These are phyloP conservation scores for Microctenopoma lineatum DNA, from an alignment of 2,797 vertebrate species.

Conservation along the genomic window DNA sequence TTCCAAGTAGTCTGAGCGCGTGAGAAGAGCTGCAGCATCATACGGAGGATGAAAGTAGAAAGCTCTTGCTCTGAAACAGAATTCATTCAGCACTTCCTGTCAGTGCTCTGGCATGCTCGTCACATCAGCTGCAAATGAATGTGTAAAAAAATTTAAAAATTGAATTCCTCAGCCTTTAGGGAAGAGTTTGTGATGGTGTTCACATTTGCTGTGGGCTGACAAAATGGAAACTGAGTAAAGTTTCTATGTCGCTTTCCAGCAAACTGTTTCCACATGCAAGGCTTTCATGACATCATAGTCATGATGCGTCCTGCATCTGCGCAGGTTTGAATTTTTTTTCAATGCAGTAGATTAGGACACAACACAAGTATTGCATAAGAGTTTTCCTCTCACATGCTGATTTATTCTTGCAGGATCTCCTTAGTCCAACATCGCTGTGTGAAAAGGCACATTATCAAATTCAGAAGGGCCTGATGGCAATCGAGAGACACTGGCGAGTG, in stretches of 20 bases:
- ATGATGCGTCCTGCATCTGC: conserved; percentile 22
- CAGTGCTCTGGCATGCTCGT: conserved; percentile 26
- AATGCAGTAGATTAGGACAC: conserved; percentile 26
- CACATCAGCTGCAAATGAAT: conserved; percentile 48
- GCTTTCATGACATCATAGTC: conserved; percentile 40
- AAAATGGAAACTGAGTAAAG: conserved; percentile 34
- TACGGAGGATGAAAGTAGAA: conserved; percentile 51
- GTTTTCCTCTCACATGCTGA: conserved; percentile 20
- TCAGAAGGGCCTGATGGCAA: conserved; percentile 26
- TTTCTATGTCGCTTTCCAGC: conserved; percentile 17
- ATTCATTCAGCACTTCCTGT: conserved; percentile 53
- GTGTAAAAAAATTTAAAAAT: conserved; percentile 42
- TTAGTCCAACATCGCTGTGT: conserved; percentile 1
- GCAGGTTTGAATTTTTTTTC: background rate
- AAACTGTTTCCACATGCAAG: conserved; percentile 27
- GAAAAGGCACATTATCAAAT: conserved; percentile 41
- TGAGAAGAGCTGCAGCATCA: conserved; percentile 40
- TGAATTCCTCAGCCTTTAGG: conserved; percentile 38
- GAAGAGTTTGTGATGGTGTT: conserved; percentile 1
- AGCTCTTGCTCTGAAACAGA: conserved; percentile 34
- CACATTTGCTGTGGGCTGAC: conserved; percentile 21
- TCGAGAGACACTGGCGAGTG: conserved; percentile 20
- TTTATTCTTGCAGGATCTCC: conserved; percentile 32
- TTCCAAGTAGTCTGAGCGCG: conserved; percentile 22
- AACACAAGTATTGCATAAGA: conserved; percentile 35